Evolutionary conservation across 2,888 invertebrate genomes (phyloP).

Genomic region (Heliconius hortense): DNA sequence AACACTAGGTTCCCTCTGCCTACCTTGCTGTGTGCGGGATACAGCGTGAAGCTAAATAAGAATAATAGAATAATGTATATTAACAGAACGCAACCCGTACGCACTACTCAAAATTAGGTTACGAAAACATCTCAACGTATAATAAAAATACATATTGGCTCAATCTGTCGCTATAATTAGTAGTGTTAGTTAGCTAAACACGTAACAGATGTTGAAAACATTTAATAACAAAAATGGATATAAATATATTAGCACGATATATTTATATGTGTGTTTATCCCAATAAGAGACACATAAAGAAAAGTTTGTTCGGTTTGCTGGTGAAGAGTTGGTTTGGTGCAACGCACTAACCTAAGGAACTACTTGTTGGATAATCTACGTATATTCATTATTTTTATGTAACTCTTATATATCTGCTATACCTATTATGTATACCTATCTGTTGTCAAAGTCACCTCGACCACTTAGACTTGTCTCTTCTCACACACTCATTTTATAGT

Average conservation of each 20-base stretch:
- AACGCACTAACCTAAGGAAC: too few relatives aligned
- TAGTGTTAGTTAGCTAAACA: background rate
- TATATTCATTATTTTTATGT: too few relatives aligned
- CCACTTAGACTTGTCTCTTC: too few relatives aligned
- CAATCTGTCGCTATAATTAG: conserved; percentile 18
- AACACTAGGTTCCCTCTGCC: too few relatives aligned
- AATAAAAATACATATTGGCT: conserved; percentile 10
- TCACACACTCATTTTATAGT: too few relatives aligned
- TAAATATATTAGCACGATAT: background rate
- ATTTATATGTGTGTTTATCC: background rate
- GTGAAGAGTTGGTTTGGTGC: background rate
- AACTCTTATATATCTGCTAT: too few relatives aligned
- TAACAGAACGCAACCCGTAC: background rate
- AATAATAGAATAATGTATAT: too few relatives aligned
- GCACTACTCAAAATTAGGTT: background rate
- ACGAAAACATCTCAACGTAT: background rate
- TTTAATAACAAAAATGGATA: background rate
- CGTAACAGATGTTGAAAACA: conserved; percentile 8
- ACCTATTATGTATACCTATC: too few relatives aligned
- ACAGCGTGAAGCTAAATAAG: too few relatives aligned
- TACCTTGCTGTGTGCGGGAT: background rate
- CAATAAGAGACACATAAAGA: background rate
- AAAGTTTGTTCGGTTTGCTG: background rate
- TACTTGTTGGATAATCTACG: too few relatives aligned
- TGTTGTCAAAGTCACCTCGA: too few relatives aligned